A percentile compares a stretch with the other conserved stretches of the same genome.
These are phyloP conservation scores for Bombus waltoni DNA, from an alignment of 1,140 invertebrate species.

Conservation along the genomic window DNA sequence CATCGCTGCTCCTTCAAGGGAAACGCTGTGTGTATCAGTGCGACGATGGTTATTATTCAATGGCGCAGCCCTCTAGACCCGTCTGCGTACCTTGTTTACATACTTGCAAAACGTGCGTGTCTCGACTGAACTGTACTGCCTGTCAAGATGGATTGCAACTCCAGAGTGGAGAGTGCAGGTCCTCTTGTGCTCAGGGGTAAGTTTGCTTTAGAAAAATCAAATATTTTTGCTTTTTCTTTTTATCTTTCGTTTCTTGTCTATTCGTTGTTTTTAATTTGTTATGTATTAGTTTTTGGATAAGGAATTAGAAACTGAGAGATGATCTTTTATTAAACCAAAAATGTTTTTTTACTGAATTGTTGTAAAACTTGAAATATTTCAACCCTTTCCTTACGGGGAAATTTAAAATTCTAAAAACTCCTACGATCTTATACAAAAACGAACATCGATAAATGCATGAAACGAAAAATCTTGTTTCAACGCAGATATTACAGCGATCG, in stretches of 20 bases:
- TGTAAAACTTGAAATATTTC: no score
- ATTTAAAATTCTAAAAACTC: not conserved
- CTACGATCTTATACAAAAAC: not conserved
- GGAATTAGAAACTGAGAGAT: not conserved
- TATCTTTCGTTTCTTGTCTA: no score
- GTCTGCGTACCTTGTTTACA: conserved; percentile 90
- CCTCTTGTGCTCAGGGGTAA: conserved; percentile 87
- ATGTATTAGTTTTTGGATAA: no score
- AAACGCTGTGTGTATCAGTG: conserved; percentile 88
- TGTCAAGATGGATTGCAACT: conserved; percentile 88
- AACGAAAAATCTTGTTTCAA: conserved; percentile 22
- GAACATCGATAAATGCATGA: not conserved
- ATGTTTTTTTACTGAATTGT: no score
- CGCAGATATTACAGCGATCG: conserved; percentile 92
- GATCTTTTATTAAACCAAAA: no score
- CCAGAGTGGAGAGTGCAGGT: conserved; percentile 90
- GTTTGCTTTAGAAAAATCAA: not conserved
- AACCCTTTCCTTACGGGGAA: no score
- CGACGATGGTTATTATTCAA: conserved; percentile 87
- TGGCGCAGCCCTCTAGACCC: conserved; percentile 84
- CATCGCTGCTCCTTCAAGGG: conserved; percentile 86
- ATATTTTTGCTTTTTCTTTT: not conserved
- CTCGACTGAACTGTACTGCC: conserved; percentile 89
- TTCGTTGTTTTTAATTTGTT: no score
- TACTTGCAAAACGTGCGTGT: conserved; percentile 89